Evolutionary conservation across 2,888 invertebrate species (phyloP).

Genomic region (Eueremaeus valkanovi): DNA sequence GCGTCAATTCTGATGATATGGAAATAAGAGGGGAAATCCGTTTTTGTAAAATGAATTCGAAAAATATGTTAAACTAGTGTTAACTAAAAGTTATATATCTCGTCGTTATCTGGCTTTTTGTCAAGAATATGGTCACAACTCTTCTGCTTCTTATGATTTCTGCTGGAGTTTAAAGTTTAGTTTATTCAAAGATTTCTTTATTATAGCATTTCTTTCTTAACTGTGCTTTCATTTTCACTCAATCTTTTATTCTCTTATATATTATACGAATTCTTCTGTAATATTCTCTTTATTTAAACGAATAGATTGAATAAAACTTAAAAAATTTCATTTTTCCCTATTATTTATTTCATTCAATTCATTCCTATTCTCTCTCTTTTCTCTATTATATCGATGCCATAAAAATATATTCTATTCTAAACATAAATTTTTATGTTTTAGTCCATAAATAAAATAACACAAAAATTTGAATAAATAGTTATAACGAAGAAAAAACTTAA

Average conservation of each 20-base stretch:
- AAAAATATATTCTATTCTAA: not conserved
- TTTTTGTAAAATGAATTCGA: constrained; percentile 15
- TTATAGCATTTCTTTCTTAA: too few species aligned
- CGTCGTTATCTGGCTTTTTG: constrained; percentile 20
- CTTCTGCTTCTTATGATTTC: not conserved
- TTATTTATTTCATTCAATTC: not conserved
- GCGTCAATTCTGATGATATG: not conserved
- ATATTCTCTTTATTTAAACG: too few species aligned
- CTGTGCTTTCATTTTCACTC: too few species aligned
- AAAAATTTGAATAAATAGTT: not conserved
- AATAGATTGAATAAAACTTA: too few species aligned
- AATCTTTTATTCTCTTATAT: too few species aligned
- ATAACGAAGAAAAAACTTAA: not conserved
- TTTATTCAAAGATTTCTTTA: too few species aligned
- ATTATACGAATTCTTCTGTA: too few species aligned
- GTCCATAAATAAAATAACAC: not conserved
- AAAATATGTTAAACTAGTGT: constrained; percentile 17
- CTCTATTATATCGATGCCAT: constrained; percentile 15
- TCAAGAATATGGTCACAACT: not conserved
- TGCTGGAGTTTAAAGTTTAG: too few species aligned
- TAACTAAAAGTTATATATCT: constrained; percentile 18
- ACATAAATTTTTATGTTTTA: constrained; percentile 10
- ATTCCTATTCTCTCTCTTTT: not conserved
- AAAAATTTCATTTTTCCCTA: too few species aligned
- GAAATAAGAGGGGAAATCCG: constrained; percentile 19